Conservation (phyloP, 2,113 vertebrate genomes). For the Tamias sibiricus region DNA sequence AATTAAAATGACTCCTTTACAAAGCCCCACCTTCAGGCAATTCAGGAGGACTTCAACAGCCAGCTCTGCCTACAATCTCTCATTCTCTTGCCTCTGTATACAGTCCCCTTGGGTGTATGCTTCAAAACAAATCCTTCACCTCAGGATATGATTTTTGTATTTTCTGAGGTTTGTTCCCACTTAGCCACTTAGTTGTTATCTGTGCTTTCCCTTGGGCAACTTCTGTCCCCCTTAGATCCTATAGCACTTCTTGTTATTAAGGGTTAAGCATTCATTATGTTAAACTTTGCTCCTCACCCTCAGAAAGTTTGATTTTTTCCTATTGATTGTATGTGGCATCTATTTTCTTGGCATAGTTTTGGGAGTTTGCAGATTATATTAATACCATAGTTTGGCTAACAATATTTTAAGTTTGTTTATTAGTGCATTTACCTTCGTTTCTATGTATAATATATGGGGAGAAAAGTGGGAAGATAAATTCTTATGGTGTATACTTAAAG, state of each 20-base stretch:
- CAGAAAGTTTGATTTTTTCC: slow-evolving; percentile 3
- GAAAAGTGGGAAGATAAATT: neutral
- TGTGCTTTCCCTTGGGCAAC: neutral
- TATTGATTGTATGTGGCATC: neutral
- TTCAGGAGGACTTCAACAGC: neutral
- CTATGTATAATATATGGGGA: neutral
- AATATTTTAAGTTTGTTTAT: slow-evolving; percentile 8
- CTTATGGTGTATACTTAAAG: slow-evolving; percentile 1
- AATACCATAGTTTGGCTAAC: slow-evolving; percentile 3
- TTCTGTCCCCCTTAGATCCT: neutral
- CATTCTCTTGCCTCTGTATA: neutral
- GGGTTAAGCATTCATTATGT: neutral
- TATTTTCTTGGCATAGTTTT: slow-evolving; percentile 6
- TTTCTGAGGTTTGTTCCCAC: neutral
- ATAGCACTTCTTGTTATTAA: neutral
- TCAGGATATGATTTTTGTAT: neutral
- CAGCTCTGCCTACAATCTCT: neutral
- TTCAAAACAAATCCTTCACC: slow-evolving; percentile 1
- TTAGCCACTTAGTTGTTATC: neutral
- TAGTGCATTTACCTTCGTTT: neutral
- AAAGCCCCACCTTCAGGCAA: neutral
- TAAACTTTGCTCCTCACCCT: neutral
- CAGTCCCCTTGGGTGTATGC: neutral
- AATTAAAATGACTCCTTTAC: neutral
- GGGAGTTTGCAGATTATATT: neutral